Conservation (phyloP, 53 echinoderm and acorn worm genomes). For the Paracentrotus lividus region DNA sequence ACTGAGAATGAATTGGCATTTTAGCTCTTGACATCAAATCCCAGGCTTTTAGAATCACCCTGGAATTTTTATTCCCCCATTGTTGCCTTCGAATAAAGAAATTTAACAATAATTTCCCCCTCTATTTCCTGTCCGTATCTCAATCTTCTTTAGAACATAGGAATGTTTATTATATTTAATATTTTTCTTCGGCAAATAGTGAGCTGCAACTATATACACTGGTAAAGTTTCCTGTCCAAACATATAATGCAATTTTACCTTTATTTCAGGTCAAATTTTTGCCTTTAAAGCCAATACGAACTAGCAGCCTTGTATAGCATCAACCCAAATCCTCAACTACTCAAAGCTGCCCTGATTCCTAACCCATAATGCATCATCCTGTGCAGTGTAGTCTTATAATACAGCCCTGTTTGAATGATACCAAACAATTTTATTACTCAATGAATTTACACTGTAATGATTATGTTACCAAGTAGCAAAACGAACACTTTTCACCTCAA, state of each 20-base stretch:
- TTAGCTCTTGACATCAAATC: constrained; percentile 9
- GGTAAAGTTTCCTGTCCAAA: neutral
- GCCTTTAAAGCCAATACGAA: neutral
- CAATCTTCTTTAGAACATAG: neutral
- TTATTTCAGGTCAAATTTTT: too few relatives aligned
- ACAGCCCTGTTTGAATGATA: too few relatives aligned
- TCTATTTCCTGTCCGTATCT: constrained; percentile 6
- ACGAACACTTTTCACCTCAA: too few relatives aligned
- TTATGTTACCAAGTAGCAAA: too few relatives aligned
- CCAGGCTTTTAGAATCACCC: neutral
- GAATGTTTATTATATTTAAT: constrained; percentile 21
- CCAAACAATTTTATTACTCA: too few relatives aligned
- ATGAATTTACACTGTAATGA: too few relatives aligned
- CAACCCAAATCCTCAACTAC: neutral
- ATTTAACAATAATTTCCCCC: neutral
- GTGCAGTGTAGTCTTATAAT: too few relatives aligned
- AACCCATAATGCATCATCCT: too few relatives aligned
- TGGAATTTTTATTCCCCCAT: neutral
- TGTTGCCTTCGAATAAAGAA: constrained; percentile 3
- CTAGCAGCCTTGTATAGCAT: too few relatives aligned
- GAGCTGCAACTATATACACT: neutral
- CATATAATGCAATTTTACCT: neutral
- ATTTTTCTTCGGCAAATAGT: neutral
- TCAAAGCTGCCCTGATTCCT: too few relatives aligned
- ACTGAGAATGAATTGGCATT: neutral